Evolutionary conservation across 2,113 vertebrate genomes (phyloP).

Genomic region (Spheniscus mendiculus): DNA sequence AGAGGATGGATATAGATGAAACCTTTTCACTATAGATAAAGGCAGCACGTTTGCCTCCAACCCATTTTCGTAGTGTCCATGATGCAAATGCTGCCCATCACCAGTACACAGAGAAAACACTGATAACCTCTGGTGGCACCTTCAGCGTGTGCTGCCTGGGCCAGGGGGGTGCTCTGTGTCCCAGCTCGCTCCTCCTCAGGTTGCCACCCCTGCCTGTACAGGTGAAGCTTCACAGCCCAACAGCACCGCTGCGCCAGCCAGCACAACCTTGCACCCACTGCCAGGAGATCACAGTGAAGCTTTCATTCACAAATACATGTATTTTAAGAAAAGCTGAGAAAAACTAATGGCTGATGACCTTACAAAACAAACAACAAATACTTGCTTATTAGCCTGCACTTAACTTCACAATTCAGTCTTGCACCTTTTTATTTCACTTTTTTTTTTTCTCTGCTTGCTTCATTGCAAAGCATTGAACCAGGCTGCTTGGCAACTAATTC

Average conservation of each 20-base stretch:
- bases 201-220: fast-evolving
- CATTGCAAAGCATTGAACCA: background rate
- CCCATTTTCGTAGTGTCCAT: background rate
- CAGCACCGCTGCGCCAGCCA: fast-evolving
- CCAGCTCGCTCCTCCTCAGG: background rate
- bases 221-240: background rate
- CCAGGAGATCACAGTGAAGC: background rate
- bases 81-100: background rate
- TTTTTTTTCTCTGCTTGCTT: background rate
- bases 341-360: background rate
- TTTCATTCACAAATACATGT: background rate
- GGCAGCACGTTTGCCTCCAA: background rate
- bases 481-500: constrained; percentile 4
- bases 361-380: background rate
- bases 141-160: background rate
- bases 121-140: fast-evolving
- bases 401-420: background rate
- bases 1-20: background rate
- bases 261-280: background rate
- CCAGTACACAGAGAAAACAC: background rate
- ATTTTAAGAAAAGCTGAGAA: background rate
- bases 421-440: background rate
- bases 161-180: background rate
- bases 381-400: background rate
- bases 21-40: background rate